These are phyloP conservation scores for Lepisosteus oculatus DNA, from an alignment of 2,113 vertebrate species.

Conservation along the genomic window DNA sequence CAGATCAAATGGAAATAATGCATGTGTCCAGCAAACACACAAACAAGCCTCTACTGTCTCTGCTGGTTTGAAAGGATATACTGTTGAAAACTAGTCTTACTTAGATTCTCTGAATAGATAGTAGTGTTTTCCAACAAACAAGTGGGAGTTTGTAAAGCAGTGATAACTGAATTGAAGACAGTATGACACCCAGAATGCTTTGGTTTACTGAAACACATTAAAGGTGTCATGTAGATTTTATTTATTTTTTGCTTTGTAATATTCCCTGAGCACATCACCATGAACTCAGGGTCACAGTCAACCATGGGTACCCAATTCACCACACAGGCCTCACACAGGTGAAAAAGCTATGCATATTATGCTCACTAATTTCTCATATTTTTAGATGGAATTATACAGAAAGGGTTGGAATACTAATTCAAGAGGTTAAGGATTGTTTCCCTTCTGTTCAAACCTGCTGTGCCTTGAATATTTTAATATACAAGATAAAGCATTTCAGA, in stretches of 20 bases:
- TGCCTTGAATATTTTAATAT: slow-evolving; percentile 44
- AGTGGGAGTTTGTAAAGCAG: background rate
- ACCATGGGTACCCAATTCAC: background rate
- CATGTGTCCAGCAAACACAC: no score
- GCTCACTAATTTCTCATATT: slow-evolving; percentile 23
- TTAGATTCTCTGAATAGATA: slow-evolving; percentile 1
- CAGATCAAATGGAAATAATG: no score
- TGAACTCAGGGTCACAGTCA: background rate
- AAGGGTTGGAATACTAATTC: slow-evolving; percentile 21
- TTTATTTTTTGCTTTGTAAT: background rate
- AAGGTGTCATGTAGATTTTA: background rate
- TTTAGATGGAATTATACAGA: slow-evolving; percentile 15
- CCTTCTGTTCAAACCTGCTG: background rate
- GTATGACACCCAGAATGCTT: background rate
- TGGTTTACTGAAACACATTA: background rate
- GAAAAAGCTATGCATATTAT: slow-evolving; percentile 15
- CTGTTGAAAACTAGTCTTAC: background rate
- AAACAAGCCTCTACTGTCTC: background rate
- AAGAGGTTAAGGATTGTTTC: slow-evolving; percentile 25
- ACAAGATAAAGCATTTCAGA: slow-evolving; percentile 22
- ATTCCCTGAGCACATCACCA: slow-evolving; percentile 2
- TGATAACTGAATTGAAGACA: background rate
- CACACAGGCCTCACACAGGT: background rate
- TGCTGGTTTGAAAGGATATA: background rate
- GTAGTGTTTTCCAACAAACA: slow-evolving; percentile 4